Evolutionary conservation across 2,888 invertebrate genomes (phyloP).

Genomic region (Nymphalis c-album): DNA sequence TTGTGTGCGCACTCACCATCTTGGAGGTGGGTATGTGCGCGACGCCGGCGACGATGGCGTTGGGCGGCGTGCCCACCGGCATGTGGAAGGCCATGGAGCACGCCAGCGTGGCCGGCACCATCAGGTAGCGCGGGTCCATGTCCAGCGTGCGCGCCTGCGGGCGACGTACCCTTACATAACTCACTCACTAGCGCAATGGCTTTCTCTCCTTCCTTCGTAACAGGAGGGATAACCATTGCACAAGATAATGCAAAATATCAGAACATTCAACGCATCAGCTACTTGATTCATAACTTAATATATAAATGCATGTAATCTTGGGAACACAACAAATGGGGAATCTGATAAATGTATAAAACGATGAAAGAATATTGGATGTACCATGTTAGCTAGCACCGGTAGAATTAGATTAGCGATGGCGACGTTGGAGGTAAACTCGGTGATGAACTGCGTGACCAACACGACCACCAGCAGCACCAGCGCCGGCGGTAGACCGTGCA

Average conservation of each 20-base stretch:
- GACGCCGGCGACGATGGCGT: conserved; percentile 94
- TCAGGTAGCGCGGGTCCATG: conserved; percentile 93
- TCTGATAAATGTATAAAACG: too few relatives aligned
- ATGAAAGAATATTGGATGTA: conserved; percentile 44
- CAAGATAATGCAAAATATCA: too few relatives aligned
- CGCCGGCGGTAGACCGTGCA: conserved; percentile 83
- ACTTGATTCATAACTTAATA: too few relatives aligned
- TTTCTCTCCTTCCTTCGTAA: too few relatives aligned
- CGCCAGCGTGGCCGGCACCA: conserved; percentile 93
- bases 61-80: conserved; percentile 97
- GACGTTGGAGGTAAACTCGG: conserved; percentile 95
- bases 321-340: too few relatives aligned
- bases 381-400: conserved; percentile 91
- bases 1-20: conserved; percentile 81
- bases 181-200: neutral
- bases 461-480: conserved; percentile 88
- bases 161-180: neutral
- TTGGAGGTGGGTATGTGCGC: conserved; percentile 89
- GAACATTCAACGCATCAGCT: too few relatives aligned
- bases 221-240: neutral
- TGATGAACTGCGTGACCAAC: conserved; percentile 89
- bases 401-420: conserved; percentile 94
- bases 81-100: conserved; percentile 97
- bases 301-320: too few relatives aligned
- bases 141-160: conserved; percentile 87